Percentiles rank a stretch among this genome's conserved stretches.
Conservation (phyloP, 2,888 invertebrate genomes). For the Brachypterus glaber region DNA sequence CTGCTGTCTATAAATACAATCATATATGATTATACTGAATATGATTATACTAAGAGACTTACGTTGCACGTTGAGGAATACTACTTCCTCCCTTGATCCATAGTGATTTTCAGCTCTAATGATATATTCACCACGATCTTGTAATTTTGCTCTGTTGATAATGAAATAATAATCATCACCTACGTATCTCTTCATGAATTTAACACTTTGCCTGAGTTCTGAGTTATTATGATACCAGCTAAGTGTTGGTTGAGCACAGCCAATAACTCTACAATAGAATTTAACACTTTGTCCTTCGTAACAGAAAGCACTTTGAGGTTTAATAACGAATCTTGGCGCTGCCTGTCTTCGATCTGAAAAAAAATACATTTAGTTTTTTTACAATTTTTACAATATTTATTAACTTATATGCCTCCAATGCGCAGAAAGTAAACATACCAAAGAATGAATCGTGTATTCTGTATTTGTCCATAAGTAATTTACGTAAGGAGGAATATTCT, state of each 20-base stretch:
- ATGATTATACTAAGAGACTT: slow-evolving; percentile 45
- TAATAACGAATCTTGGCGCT: slow-evolving; percentile 95
- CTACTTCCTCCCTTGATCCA: slow-evolving; percentile 90
- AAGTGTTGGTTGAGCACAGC: slow-evolving; percentile 86
- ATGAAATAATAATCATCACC: slow-evolving; percentile 96
- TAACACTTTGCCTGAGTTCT: slow-evolving; percentile 92
- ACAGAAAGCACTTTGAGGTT: slow-evolving; percentile 90
- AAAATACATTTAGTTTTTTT: slow-evolving; percentile 8
- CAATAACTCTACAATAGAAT: slow-evolving; percentile 94
- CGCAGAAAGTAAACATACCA: slow-evolving; percentile 47
- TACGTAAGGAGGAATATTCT: slow-evolving; percentile 93
- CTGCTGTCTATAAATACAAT: too few relatives aligned
- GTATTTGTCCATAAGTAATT: slow-evolving; percentile 92
- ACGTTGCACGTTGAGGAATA: slow-evolving; percentile 94
- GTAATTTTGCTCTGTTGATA: slow-evolving; percentile 89
- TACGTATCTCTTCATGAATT: slow-evolving; percentile 97
- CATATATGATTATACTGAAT: too few relatives aligned
- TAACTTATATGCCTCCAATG: slow-evolving; percentile 4
- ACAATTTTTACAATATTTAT: slow-evolving; percentile 1
- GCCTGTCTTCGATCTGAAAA: slow-evolving; percentile 87
- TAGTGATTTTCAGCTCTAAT: slow-evolving; percentile 95
- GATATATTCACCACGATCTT: slow-evolving; percentile 95
- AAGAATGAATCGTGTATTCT: slow-evolving; percentile 93
- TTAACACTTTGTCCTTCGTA: slow-evolving; percentile 97
- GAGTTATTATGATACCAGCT: slow-evolving; percentile 92